phyloP scores from a whole-genome alignment of 2,113 vertebrate genomes.

The Barbus barbus region DNA sequence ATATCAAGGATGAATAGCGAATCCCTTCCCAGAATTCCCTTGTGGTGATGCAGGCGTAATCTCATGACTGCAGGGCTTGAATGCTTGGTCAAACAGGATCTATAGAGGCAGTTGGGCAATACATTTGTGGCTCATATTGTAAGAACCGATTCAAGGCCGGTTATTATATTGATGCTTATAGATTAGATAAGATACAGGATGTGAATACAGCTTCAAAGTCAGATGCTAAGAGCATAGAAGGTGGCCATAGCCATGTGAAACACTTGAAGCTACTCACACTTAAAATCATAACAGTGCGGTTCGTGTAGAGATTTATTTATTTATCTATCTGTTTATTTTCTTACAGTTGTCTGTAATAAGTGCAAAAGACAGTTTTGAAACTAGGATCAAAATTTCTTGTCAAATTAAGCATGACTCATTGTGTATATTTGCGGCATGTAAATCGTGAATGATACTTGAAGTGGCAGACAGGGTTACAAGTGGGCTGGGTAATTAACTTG shows the following conservation, averaged over 20 bases:
- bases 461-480: background rate
- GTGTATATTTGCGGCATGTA: background rate
- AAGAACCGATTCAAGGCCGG: background rate
- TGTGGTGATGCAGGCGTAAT: background rate
- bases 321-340: background rate
- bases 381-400: background rate
- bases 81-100: slow-evolving; percentile 4
- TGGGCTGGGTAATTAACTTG: slow-evolving; percentile 3
- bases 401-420: background rate
- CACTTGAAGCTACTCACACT: too few relatives aligned
- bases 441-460: background rate
- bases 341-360: background rate
- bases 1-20: slow-evolving; percentile 18
- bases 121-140: slow-evolving; percentile 9
- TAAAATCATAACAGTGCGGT: background rate
- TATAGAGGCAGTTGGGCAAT: background rate
- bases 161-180: background rate
- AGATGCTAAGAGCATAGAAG: too few relatives aligned
- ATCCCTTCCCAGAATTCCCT: slow-evolving; percentile 8
- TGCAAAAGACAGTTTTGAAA: background rate
- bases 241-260: too few relatives aligned
- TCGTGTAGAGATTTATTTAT: background rate
- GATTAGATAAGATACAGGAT: background rate
- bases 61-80: background rate
- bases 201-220: background rate